phyloP scores from a whole-genome alignment of 2,888 invertebrate species.

The Drymonia ruficornis region DNA sequence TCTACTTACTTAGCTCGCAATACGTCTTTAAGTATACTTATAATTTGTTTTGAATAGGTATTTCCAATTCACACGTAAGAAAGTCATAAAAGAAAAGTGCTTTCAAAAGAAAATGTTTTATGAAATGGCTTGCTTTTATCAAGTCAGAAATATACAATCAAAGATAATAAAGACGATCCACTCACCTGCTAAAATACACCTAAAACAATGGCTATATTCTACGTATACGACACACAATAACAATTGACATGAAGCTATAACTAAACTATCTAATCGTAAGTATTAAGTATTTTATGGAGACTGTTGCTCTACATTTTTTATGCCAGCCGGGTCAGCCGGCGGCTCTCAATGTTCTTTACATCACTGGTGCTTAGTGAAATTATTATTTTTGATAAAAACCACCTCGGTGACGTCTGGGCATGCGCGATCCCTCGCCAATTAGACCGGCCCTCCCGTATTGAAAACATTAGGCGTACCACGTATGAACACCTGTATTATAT shows the following conservation, averaged over 20 bases:
- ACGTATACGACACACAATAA: conserved; percentile 63
- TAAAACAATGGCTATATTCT: conserved; percentile 53
- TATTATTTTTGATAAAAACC: conserved; percentile 58
- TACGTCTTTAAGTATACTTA: too few relatives aligned
- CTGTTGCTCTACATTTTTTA: conserved; percentile 54
- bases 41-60: too few relatives aligned
- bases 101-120: background rate
- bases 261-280: conserved; percentile 50
- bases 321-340: conserved; percentile 70
- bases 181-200: conserved; percentile 51
- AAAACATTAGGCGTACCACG: conserved; percentile 35
- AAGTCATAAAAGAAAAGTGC: too few relatives aligned
- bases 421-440: conserved; percentile 74
- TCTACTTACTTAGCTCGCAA: too few relatives aligned
- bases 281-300: conserved; percentile 34
- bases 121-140: background rate
- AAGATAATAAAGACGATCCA: conserved; percentile 12
- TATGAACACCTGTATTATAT: conserved; percentile 41
- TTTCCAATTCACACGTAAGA: too few relatives aligned
- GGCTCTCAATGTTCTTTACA: conserved; percentile 60
- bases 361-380: conserved; percentile 68
- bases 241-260: conserved; percentile 70
- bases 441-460: conserved; percentile 62
- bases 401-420: conserved; percentile 53
- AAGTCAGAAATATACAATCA: background rate